phyloP scores from a whole-genome alignment of 2,888 invertebrate genomes.

The Lasioglossum malachurum region DNA sequence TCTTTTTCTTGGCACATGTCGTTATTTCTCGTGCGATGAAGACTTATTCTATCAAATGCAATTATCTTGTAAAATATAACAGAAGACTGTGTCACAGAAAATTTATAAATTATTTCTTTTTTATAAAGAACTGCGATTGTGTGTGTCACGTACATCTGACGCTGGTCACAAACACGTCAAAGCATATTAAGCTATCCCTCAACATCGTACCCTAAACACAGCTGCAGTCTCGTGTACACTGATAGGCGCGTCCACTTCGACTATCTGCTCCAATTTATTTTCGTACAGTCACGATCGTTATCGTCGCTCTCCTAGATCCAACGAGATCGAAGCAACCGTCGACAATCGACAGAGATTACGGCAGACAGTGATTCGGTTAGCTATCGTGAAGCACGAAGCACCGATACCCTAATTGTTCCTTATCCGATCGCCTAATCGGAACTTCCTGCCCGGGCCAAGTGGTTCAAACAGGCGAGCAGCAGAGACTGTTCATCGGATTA shows the following conservation, averaged over 20 bases:
- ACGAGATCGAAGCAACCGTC: background rate
- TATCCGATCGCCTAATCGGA: background rate
- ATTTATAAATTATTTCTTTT: too few relatives aligned
- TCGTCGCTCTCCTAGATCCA: background rate
- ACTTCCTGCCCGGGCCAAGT: background rate
- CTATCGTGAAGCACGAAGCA: background rate
- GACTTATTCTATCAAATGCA: too few relatives aligned
- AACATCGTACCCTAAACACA: background rate
- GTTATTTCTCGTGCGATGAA: background rate
- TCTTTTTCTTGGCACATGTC: background rate
- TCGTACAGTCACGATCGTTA: background rate
- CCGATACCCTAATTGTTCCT: slow-evolving; percentile 4
- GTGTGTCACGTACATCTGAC: too few relatives aligned
- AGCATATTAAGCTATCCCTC: too few relatives aligned
- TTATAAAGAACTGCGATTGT: too few relatives aligned
- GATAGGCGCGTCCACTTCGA: background rate
- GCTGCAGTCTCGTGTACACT: background rate
- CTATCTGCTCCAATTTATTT: background rate
- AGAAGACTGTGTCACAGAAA: too few relatives aligned
- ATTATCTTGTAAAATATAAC: too few relatives aligned
- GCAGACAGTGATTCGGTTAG: background rate
- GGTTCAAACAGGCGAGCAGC: background rate
- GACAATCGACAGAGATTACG: background rate
- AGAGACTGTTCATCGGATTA: background rate
- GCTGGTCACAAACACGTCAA: too few relatives aligned